Evolutionary conservation across 1,140 invertebrate species (phyloP), one percentile per base, ranked within the genome.

Genomic region (Pseudachorutes palmiensis): DNA sequence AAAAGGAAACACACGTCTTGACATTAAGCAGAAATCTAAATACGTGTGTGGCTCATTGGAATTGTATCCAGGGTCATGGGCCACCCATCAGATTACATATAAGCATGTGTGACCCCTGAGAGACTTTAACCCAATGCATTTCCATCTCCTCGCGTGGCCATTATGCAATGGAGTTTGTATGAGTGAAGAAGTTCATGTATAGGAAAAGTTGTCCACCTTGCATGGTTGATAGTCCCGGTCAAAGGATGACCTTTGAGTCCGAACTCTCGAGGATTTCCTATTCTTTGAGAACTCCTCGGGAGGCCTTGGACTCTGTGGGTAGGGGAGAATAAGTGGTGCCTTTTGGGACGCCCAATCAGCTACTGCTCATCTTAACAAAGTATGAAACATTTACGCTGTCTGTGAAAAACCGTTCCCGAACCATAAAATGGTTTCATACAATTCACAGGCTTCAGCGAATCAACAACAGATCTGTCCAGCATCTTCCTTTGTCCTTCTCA

Each of bases 171-270:
- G 9, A 12, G 9, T 45, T 45, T 45, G n/a, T n/a, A n/a, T n/a
- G n/a, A n/a, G n/a, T 45, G 36, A 45, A 45, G 36, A 45, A 19
- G 36, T 19, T 45, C 36, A 45, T 45, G 9, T 45, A 12, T 45
- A 5, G 12, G 41, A 71, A 71, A 71, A 71, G 64, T 71, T 33
- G 70, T 71, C 70, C 48, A 71, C 70, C 70, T 71, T 71, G 70
- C 67, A 58, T 65, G 58, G 45, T 55, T 66, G 2, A 32, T 22
- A 26, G 49, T 60, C 9, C 29, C 48, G 32, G 59, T 51, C 45
- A 36, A 65, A 61, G n/a, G 24, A 55, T 68, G 70, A 71, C 70
- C 70, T 71, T 71, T 71, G 19, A 36, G 36, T 70, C 69, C 65
- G 69, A 64, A 61, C 62, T 24, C 29, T 64, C 65, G 69, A 67